Conservation (phyloP, 37 sponge, comb jelly and placozoan genomes). For the Aplysina aerophoba region DNA sequence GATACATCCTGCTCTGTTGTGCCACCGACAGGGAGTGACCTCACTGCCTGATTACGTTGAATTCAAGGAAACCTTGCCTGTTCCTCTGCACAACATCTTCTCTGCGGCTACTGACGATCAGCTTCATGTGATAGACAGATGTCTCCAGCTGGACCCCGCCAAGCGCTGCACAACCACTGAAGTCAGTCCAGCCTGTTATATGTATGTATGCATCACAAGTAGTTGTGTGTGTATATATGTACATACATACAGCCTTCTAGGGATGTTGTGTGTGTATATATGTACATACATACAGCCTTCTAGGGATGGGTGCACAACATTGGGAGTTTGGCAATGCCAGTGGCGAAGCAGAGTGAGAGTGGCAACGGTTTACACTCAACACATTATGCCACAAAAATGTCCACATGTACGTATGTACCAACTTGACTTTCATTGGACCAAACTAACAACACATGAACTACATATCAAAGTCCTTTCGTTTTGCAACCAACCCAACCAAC, state of each 20-base stretch:
- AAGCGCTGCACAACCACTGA: conserved; percentile 60
- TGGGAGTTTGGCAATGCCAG: neutral
- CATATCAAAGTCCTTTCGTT: too few species aligned
- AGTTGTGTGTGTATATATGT: conserved; percentile 5
- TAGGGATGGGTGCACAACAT: neutral
- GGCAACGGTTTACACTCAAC: too few species aligned
- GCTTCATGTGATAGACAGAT: conserved; percentile 64
- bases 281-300: neutral
- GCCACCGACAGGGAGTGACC: conserved; percentile 53
- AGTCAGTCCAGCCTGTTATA: conserved; percentile 19
- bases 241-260: neutral
- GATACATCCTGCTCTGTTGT: neutral
- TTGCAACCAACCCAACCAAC: too few species aligned
- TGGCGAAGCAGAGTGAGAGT: too few species aligned
- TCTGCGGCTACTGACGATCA: conserved; percentile 90
- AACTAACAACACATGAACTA: too few species aligned
- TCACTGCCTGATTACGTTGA: conserved; percentile 86
- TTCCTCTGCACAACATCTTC: conserved; percentile 84
- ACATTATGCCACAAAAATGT: too few species aligned
- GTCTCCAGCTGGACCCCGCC: conserved; percentile 77
- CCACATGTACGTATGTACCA: too few species aligned
- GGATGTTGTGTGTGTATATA: conserved; percentile 14
- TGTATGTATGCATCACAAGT: conserved; percentile 27
- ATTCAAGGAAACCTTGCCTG: conserved; percentile 72
- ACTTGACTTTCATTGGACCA: too few species aligned